Percentiles rank a stretch among this genome's conserved stretches.
Evolutionary conservation across 2,888 invertebrate genomes (phyloP).

Genomic region (Nymphalis urticae): DNA sequence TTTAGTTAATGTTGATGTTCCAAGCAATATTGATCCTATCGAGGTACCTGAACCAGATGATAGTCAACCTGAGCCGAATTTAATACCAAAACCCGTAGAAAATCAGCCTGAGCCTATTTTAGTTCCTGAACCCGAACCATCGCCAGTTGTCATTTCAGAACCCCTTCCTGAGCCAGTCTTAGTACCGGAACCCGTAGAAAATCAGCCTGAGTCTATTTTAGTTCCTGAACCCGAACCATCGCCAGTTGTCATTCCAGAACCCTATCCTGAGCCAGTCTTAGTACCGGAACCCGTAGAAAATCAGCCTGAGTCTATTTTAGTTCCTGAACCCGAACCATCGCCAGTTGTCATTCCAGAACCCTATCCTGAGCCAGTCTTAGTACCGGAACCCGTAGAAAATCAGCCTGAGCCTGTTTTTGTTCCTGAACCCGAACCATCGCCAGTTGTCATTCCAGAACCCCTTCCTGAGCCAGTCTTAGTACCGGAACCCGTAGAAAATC

Average conservation of each 20-base stretch:
- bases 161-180: background rate
- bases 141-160: background rate
- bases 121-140: background rate
- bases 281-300: background rate
- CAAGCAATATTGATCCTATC: background rate
- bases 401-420: too few species aligned
- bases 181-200: too few species aligned
- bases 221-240: background rate
- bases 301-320: background rate
- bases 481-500: too few species aligned
- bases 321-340: too few species aligned
- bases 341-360: too few species aligned
- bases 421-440: too few species aligned
- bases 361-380: too few species aligned
- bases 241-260: background rate
- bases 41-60: background rate
- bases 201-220: too few species aligned
- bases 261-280: too few species aligned
- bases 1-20: background rate
- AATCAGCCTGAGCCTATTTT: background rate
- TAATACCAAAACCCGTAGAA: constrained; percentile 1
- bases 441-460: too few species aligned
- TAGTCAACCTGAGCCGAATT: background rate
- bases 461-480: too few species aligned
- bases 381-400: too few species aligned